Evolutionary conservation across 1,140 invertebrate species (phyloP).

Genomic region (Calosoma granatense): DNA sequence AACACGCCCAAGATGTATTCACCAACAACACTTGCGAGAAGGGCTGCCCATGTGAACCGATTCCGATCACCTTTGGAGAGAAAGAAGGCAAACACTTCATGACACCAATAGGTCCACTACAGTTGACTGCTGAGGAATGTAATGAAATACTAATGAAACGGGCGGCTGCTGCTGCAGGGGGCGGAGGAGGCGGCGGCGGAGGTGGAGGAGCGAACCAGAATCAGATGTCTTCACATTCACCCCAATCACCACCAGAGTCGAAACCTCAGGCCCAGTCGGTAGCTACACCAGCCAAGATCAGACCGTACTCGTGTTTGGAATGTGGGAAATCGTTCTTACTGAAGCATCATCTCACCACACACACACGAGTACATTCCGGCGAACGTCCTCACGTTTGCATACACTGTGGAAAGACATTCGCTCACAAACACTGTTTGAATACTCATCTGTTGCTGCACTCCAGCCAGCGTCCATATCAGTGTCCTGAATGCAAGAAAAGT

Average conservation of each 20-base stretch:
- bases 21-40: conserved; percentile 6
- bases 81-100: conserved; percentile 17
- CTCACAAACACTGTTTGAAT: conserved; percentile 72
- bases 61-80: background rate
- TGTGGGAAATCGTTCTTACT: conserved; percentile 74
- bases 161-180: conserved; percentile 33
- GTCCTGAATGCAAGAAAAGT: conserved; percentile 75
- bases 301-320: conserved; percentile 68
- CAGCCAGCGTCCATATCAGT: conserved; percentile 69
- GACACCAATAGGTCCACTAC: conserved; percentile 46
- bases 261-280: conserved; percentile 15
- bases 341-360: conserved; percentile 72
- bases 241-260: background rate
- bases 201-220: conserved; percentile 21
- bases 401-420: conserved; percentile 78
- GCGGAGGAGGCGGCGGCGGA: conserved; percentile 28
- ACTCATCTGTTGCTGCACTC: conserved; percentile 72
- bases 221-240: conserved; percentile 8
- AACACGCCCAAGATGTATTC: conserved; percentile 14
- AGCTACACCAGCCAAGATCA: conserved; percentile 44
- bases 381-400: conserved; percentile 73
- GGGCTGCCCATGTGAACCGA: background rate
- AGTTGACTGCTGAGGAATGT: conserved; percentile 63
- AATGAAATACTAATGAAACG: conserved; percentile 66
- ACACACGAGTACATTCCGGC: conserved; percentile 66